Conservation (phyloP, 2,797 vertebrate genomes). For the Pseudocheirus occidentalis region DNA sequence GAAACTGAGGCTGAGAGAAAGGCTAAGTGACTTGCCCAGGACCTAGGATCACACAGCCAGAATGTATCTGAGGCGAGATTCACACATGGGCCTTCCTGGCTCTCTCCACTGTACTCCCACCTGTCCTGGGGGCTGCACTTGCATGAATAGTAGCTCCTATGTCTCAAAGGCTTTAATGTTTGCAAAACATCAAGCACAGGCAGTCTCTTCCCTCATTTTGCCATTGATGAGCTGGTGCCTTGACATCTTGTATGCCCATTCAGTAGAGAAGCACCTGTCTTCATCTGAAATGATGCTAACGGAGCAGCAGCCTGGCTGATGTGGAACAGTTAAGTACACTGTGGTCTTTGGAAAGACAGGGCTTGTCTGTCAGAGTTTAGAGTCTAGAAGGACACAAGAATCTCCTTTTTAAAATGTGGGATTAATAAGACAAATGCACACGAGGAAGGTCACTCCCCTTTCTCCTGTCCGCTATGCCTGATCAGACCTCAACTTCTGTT, state of each 20-base stretch:
- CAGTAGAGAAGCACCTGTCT: constrained; percentile 55
- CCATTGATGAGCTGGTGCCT: constrained; percentile 51
- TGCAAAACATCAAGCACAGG: constrained; percentile 52
- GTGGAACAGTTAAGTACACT: neutral
- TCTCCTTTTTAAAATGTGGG: neutral
- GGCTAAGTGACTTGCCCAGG: constrained; percentile 17
- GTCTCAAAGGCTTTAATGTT: neutral
- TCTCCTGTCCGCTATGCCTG: neutral
- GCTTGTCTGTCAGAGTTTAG: neutral
- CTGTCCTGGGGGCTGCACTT: neutral
- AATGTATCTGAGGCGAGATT: neutral
- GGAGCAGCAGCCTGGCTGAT: neutral
- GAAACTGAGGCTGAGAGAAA: neutral
- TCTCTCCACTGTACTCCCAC: neutral
- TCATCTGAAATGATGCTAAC: constrained; percentile 59
- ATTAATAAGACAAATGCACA: neutral
- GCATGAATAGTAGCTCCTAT: neutral
- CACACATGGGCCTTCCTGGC: neutral
- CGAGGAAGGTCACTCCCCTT: neutral
- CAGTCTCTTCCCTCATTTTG: constrained; percentile 58
- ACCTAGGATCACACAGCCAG: neutral
- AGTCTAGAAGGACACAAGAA: neutral
- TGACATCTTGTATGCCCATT: constrained; percentile 60
- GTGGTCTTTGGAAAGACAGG: neutral
- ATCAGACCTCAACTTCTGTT: neutral